Percentiles rank a stretch among this genome's conserved stretches.
Conservation (phyloP, 2,888 invertebrate species). For the Trissoscelio sp. region DNA sequence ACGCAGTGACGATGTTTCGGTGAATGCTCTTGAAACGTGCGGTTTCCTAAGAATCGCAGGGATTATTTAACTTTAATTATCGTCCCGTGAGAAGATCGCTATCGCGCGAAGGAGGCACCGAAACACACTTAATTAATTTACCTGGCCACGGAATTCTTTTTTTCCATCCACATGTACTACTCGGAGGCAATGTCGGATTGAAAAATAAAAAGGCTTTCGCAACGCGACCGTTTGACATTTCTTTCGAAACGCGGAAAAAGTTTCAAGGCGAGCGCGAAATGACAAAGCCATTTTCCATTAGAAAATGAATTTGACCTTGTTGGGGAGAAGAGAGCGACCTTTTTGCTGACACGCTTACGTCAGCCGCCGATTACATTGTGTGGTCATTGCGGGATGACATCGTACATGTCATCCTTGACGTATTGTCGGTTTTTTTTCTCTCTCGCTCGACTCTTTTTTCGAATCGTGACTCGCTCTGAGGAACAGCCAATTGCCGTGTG, state of each 20-base stretch:
- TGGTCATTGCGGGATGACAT: slow-evolving; percentile 13
- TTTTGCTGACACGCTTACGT: slow-evolving; percentile 35
- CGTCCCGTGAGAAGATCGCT: slow-evolving; percentile 68
- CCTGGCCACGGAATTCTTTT: slow-evolving; percentile 11
- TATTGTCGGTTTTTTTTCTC: background rate
- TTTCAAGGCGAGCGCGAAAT: slow-evolving; percentile 50
- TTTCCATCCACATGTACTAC: background rate
- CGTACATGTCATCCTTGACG: slow-evolving; percentile 16
- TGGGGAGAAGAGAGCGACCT: slow-evolving; percentile 38
- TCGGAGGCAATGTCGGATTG: slow-evolving; percentile 20
- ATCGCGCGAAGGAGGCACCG: slow-evolving; percentile 50
- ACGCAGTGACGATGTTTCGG: slow-evolving; percentile 68
- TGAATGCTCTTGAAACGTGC: slow-evolving; percentile 65
- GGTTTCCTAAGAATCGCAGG: slow-evolving; percentile 57
- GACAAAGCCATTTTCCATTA: slow-evolving; percentile 38
- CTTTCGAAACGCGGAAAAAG: slow-evolving; percentile 59
- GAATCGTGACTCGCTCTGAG: slow-evolving; percentile 12
- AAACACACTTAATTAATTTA: slow-evolving; percentile 57
- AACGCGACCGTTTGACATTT: slow-evolving; percentile 49
- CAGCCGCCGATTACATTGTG: slow-evolving; percentile 27
- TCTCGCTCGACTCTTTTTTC: background rate
- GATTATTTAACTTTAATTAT: slow-evolving; percentile 67
- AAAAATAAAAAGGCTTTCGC: slow-evolving; percentile 15
- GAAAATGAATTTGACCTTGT: slow-evolving; percentile 48
- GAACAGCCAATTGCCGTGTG: too few relatives aligned